phyloP scores from a whole-genome alignment of 2,888 invertebrate species.

The Unio pictorum region DNA sequence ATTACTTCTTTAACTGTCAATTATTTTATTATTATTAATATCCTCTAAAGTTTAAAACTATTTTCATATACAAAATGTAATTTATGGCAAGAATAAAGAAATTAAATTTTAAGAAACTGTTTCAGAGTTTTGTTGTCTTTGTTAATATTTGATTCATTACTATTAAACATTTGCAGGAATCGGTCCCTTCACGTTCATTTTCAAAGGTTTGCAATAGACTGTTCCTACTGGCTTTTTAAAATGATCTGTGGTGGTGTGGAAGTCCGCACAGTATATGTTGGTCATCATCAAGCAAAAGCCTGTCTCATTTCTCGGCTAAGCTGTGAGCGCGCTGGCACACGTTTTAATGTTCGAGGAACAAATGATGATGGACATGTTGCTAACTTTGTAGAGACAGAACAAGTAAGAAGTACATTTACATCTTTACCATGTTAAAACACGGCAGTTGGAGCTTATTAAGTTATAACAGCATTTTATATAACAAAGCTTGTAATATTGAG shows the following conservation, averaged over 20 bases:
- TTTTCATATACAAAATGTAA: no score
- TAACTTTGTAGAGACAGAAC: conserved; percentile 99
- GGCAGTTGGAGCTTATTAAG: no score
- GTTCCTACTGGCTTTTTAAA: conserved; percentile 91
- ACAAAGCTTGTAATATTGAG: no score
- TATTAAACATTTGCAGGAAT: conserved; percentile 78
- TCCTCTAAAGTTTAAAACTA: no score
- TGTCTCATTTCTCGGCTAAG: conserved; percentile 96
- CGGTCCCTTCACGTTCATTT: conserved; percentile 94
- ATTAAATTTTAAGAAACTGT: no score
- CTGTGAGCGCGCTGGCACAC: conserved; percentile 97
- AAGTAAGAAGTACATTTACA: conserved; percentile 76
- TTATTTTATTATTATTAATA: no score
- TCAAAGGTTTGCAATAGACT: conserved; percentile 91
- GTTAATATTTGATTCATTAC: no score
- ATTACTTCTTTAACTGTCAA: no score
- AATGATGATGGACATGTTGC: conserved; percentile 99
- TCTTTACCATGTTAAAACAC: neutral
- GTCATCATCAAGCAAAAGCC: conserved; percentile 90
- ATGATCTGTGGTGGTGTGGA: conserved; percentile 98
- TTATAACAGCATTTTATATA: no score
- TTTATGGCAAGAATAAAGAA: no score
- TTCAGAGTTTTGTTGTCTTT: no score
- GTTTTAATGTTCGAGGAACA: conserved; percentile 98
- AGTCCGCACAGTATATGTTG: conserved; percentile 97